Base-by-base conservation (phyloP, 2,113 vertebrate species). In the Strix aluco region DNA sequence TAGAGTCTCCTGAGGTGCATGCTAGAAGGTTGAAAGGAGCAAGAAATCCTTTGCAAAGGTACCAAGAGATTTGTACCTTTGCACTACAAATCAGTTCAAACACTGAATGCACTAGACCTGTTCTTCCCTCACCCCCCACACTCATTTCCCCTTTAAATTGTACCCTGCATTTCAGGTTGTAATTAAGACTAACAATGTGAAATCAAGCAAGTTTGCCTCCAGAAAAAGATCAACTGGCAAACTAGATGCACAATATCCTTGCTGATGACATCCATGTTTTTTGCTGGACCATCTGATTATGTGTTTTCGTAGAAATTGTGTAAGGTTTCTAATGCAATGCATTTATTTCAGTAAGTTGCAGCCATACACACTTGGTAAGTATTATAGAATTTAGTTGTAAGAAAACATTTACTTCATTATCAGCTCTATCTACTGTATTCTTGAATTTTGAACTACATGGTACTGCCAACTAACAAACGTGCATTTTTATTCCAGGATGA, bases 351-450 rank as follows among this genome's bases (percentile, higher is more conserved):
- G 44, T 75, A 87, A 89, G 69, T 74, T 86, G 25, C 65, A 77
- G 27, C 9, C 30, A 51, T 77, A 77, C 14, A 40, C 14, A 22
- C 34, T 95, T 92, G 40, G 29, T 75, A 88, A 88, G 29, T 92
- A 58, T 80, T 94, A 86, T 25, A 88, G 86, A 95, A 97, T 91
- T 86, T 65, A 67, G 69, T 78, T 95, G 71, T 93, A 94, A 95
- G n/a, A n/a, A 91, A 95, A 47, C 69, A 62, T 96, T 96, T 88
- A 86, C 83, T 93, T 95, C 88, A 55, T 90, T 94, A 71, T 97
- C 71, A 96, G 30, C 20, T 71, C 46, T 75, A 32, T 42, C 81
- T 67, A 65, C 61, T 62, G 20, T 55, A 38, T 86, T 97, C 57
- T 71, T 95, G 83, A 82, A 54, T 90, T 96, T 91, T 96, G 92